Evolutionary conservation across 2,888 invertebrate species (phyloP), one percentile per base, ranked within the genome.

Genomic region (Hofmannophila pseudospretella): DNA sequence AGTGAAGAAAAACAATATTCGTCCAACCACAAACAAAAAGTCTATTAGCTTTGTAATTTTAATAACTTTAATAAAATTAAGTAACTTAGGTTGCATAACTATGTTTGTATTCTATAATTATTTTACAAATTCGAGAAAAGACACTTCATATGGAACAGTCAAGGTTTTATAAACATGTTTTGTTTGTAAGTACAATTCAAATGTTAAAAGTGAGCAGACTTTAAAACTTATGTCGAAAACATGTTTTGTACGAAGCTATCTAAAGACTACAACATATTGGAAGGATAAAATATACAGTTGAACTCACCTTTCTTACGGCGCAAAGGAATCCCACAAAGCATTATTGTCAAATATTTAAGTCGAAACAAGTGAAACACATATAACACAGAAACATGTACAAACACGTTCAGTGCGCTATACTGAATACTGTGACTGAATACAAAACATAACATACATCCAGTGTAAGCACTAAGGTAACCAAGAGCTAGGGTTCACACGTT

Each of bases 341-440:
- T 75, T 44, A 41, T 64, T 40, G 34, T 31, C 11, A 8, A 47
- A 42, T 38, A 49, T 49, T 39, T 37, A 35, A 51, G 47, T 44
- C 45, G 36, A 47, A 49, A 50, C 36, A 31, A 39, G n/a, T n/a
- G n/a, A n/a, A n/a, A n/a, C n/a, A 32, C 32, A 32, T 40, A 23
- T n/a, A 23, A 23, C 23, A 46, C 53, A 55, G 54, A 58, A 63
- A 74, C 76, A 67, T 64, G 76, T 69, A 62, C n/a, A n/a, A n/a
- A n/a, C n/a, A 61, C 74, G 58, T 60, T 58, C 54, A 54, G 62
- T 67, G 62, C 76, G 69, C 61, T 74, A 67, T 73, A 70, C 70
- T 65, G 55, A 61, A 67, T 55, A 80, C 82, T 80, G 81, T n/a
- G 78, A 76, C 65, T 23, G 23, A 23, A 23, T 16, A 69, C 53